Evolutionary conservation across 2,797 vertebrate genomes (phyloP).

Genomic region (Helarctos malayanus): DNA sequence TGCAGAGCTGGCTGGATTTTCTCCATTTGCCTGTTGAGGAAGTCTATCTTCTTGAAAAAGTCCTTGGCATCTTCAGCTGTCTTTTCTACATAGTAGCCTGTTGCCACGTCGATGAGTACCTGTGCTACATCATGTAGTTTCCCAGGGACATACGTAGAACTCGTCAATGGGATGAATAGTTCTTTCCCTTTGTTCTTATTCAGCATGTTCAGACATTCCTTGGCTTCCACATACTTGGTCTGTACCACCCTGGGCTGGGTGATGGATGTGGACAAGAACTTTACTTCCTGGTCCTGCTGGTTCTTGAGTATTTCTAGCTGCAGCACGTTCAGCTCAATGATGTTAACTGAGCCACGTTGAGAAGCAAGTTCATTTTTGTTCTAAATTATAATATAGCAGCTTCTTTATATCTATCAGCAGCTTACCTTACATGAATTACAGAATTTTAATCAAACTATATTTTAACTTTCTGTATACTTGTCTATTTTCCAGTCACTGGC

Average conservation of each 20-base stretch:
- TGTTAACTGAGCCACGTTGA: slow-evolving; percentile 91
- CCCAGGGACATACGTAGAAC: slow-evolving; percentile 98
- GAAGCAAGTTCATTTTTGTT: not conserved
- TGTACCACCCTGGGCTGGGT: slow-evolving; percentile 96
- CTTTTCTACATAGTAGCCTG: slow-evolving; percentile 98
- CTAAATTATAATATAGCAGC: not conserved
- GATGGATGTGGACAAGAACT: slow-evolving; percentile 96
- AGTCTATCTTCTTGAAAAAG: slow-evolving; percentile 97
- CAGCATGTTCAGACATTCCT: slow-evolving; percentile 95
- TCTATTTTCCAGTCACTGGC: not conserved
- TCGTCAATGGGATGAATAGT: slow-evolving; percentile 95
- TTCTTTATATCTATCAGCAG: not conserved
- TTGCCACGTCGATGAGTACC: slow-evolving; percentile 95
- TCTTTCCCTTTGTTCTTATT: slow-evolving; percentile 96
- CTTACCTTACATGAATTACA: not conserved
- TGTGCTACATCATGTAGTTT: slow-evolving; percentile 94
- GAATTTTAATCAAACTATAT: not conserved
- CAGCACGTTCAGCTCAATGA: slow-evolving; percentile 93
- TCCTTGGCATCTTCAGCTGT: slow-evolving; percentile 92
- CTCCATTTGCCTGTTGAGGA: slow-evolving; percentile 97
- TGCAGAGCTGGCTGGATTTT: slow-evolving; percentile 97
- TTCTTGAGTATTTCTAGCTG: slow-evolving; percentile 95
- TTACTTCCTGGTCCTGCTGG: slow-evolving; percentile 96
- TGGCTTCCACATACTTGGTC: slow-evolving; percentile 97
- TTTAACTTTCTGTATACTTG: not conserved